phyloP scores from a whole-genome alignment of 2,113 vertebrate species.

The Ceyx melanurus region DNA sequence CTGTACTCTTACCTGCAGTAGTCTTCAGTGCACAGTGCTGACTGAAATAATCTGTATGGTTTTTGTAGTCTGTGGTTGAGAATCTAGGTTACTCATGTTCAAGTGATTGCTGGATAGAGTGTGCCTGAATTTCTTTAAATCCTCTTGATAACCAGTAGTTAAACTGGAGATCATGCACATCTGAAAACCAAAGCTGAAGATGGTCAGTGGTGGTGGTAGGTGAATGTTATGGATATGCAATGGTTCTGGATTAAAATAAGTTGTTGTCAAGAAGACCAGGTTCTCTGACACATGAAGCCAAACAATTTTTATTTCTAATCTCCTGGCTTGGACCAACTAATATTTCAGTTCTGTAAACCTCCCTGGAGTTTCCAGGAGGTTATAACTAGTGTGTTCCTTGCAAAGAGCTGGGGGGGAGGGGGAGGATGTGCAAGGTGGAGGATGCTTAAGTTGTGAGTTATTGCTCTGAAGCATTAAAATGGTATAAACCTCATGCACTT shows the following conservation, averaged over 20 bases:
- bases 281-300: neutral
- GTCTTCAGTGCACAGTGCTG: neutral
- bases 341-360: neutral
- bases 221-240: neutral
- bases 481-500: neutral
- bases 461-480: neutral
- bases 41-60: accelerated
- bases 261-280: neutral
- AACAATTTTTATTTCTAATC: neutral
- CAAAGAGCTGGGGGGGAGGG: neutral
- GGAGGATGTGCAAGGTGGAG: neutral
- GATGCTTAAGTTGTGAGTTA: neutral
- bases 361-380: neutral
- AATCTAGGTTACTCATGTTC: neutral
- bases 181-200: neutral
- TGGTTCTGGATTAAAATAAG: neutral
- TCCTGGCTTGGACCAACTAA: neutral
- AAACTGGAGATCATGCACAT: neutral
- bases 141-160: neutral
- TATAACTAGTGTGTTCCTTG: neutral
- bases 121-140: neutral
- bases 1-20: neutral
- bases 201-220: neutral
- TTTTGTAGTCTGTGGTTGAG: neutral
- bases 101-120: neutral